phyloP scores from a whole-genome alignment of 1,140 invertebrate species.

The Ceratoteleas bidentatus region DNA sequence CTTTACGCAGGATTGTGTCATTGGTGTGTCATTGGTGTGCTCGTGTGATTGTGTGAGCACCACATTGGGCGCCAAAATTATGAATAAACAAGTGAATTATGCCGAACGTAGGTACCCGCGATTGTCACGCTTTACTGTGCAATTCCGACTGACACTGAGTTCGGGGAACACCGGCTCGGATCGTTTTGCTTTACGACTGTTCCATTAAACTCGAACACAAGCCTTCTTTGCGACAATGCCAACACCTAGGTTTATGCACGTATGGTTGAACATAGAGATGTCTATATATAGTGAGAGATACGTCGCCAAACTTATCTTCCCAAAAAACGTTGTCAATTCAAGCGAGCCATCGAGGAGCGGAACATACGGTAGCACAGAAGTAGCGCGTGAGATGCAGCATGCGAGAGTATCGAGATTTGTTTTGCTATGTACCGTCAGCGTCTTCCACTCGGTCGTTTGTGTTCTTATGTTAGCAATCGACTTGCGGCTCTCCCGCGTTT shows the following conservation, averaged over 20 bases:
- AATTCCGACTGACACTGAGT: conserved; percentile 21
- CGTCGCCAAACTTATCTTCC: conserved; percentile 15
- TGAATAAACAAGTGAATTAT: conserved; percentile 7
- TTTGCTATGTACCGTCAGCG: conserved; percentile 19
- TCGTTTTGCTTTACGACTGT: conserved; percentile 4
- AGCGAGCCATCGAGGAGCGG: conserved; percentile 47
- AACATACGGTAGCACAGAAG: conserved; percentile 61
- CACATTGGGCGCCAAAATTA: too few relatives aligned
- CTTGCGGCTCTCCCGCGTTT: conserved; percentile 9
- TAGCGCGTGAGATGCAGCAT: conserved; percentile 70
- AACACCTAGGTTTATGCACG: conserved; percentile 23
- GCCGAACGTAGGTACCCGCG: conserved; percentile 21
- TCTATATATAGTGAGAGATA: too few relatives aligned
- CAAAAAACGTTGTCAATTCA: conserved; percentile 43
- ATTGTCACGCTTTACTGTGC: conserved; percentile 44
- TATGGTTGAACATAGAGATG: not conserved
- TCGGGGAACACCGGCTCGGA: conserved; percentile 1
- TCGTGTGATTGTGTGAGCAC: not conserved
- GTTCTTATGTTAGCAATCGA: conserved; percentile 31
- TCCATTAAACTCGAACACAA: conserved; percentile 17
- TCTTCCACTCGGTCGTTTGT: conserved; percentile 13
- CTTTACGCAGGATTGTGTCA: not conserved
- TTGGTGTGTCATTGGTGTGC: not conserved
- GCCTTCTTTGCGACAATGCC: conserved; percentile 18
- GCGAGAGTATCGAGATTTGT: conserved; percentile 55